Conservation (phyloP, 2,797 vertebrate species). For the Pempheris klunzingeri region DNA sequence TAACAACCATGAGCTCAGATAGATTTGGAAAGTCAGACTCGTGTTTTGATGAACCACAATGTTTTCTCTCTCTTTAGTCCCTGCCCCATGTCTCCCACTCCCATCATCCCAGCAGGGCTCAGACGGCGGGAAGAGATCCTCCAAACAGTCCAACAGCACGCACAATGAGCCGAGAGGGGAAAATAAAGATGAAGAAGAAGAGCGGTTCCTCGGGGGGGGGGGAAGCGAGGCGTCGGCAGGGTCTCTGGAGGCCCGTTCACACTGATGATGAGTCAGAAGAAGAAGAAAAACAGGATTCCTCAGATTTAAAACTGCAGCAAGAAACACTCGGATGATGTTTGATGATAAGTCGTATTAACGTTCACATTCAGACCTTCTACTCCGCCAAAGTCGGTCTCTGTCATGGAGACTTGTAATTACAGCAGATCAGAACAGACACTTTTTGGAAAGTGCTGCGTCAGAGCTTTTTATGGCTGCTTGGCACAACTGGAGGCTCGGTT, state of each 20-base stretch:
- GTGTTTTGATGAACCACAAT: not conserved
- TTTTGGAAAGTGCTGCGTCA: slow-evolving; percentile 47
- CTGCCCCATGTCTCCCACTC: slow-evolving; percentile 10
- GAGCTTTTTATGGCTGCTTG: slow-evolving; percentile 38
- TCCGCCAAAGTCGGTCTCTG: slow-evolving; percentile 26
- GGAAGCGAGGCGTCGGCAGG: slow-evolving; percentile 41
- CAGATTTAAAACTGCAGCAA: slow-evolving; percentile 2
- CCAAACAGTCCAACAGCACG: slow-evolving; percentile 8
- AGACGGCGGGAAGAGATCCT: slow-evolving; percentile 12
- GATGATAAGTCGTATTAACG: slow-evolving; percentile 22
- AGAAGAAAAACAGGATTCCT: slow-evolving; percentile 31
- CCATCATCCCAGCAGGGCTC: slow-evolving; percentile 38
- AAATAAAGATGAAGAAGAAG: slow-evolving; percentile 57
- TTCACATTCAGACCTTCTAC: not conserved
- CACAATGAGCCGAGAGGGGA: slow-evolving; percentile 25
- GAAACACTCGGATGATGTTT: slow-evolving; percentile 26
- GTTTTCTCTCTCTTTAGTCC: not conserved
- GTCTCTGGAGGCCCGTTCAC: slow-evolving; percentile 25
- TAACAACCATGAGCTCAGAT: not conserved
- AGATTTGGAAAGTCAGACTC: not conserved
- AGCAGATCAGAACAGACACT: slow-evolving; percentile 31
- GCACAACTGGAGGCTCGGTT: slow-evolving; percentile 30
- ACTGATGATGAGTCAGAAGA: slow-evolving; percentile 28
- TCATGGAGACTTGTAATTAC: slow-evolving; percentile 57
- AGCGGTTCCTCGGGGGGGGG: slow-evolving; percentile 29